Conservation (phyloP, 2,113 vertebrate species). For the Rhipidura dahli region DNA sequence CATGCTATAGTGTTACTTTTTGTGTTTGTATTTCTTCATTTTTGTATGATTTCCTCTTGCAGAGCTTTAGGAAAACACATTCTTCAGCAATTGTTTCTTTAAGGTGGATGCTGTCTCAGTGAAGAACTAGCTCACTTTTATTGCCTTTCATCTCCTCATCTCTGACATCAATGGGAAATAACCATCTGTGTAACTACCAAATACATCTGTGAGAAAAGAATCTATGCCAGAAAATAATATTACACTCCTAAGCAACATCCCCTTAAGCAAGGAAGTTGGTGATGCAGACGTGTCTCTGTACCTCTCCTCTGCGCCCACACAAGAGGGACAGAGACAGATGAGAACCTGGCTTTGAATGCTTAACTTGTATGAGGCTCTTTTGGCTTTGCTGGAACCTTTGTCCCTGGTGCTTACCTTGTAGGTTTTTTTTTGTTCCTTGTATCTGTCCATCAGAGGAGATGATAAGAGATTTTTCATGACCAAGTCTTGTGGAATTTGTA, state of each 20-base stretch:
- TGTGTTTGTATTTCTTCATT: not conserved
- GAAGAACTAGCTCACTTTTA: not conserved
- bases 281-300: not conserved
- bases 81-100: not conserved
- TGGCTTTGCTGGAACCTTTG: not conserved
- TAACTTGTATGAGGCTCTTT: not conserved
- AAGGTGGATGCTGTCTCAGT: not conserved
- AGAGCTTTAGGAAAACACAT: not conserved
- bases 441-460: not conserved
- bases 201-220: not conserved
- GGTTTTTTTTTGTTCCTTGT: not conserved
- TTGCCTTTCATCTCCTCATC: not conserved
- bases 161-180: constrained; percentile 5
- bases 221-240: not conserved
- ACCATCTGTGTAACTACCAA: not conserved
- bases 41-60: not conserved
- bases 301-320: not conserved
- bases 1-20: not conserved
- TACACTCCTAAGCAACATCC: not conserved
- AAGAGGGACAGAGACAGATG: not conserved
- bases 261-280: not conserved
- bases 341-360: not conserved
- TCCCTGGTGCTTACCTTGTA: not conserved
- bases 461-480: not conserved
- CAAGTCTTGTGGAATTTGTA: not conserved